Evolutionary conservation across 1,140 invertebrate genomes (phyloP), one percentile per base, ranked within the genome.

Genomic region (Trichonephila inaurata): DNA sequence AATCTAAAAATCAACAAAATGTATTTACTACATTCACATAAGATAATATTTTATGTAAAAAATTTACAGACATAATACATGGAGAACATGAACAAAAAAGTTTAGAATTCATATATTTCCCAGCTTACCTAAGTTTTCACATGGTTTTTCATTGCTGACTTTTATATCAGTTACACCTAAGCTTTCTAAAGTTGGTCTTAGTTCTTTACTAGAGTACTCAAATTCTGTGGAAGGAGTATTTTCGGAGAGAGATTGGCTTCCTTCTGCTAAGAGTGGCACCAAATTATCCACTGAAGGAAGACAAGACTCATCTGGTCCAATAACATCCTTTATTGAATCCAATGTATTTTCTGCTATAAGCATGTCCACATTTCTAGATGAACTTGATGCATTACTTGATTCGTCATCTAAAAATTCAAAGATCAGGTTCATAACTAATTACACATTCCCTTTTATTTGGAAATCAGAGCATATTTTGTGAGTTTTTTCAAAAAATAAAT

Each of bases 151-250:
- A 62, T 5, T 64, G n/a, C 64, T 60, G 95, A 96, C 95, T 95
- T 95, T 95, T 91, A 95, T 95, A 40, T 94, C 95, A 18, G n/a
- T 28, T 19, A 96, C 94, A 44, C 96, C 96, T 21, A 96, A 91
- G 94, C 95, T 96, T 28, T 95, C 95, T 12, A 96, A 95, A 3
- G 96, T 95, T 2, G 96, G 96, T 21, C 95, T 66, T 60, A 64
- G 28, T 21, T 51, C 87, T 60, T 62, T 81, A 28, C n/a, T 21
- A 61, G 44, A 24, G 24, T 21, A 16, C 18, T 62, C 40, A 24
- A 62, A 33, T 24, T 88, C 72, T 28, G 81, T 19, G 1, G 10
- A 6, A 5, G 21, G 0, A 19, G 28, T n/a, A 61, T 24, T 44
- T 1, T 61, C 58, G 8, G 58, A 24, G 12, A 89, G 58, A 28